Evolutionary conservation across 2,113 vertebrate genomes (phyloP).

Genomic region (Heterotis niloticus): DNA sequence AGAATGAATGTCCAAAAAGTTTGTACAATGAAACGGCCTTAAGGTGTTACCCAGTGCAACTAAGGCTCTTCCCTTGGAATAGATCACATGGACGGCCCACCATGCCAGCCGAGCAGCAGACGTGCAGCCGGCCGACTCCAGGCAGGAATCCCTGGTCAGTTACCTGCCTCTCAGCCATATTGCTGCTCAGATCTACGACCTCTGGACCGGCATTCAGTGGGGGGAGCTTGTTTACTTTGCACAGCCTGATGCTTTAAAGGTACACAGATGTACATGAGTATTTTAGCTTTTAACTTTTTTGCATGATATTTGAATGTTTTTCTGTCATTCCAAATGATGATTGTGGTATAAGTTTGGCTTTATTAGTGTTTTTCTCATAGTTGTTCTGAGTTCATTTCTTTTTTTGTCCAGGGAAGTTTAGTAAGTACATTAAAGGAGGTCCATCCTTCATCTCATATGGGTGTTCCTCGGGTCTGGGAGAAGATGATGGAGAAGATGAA

Average conservation of each 20-base stretch:
- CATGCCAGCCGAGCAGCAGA: slow-evolving; percentile 69
- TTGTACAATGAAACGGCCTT: neutral
- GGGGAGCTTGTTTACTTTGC: slow-evolving; percentile 82
- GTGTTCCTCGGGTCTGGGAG: slow-evolving; percentile 85
- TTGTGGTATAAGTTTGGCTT: neutral
- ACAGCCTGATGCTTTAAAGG: slow-evolving; percentile 84
- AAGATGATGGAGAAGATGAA: slow-evolving; percentile 88
- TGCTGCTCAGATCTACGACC: slow-evolving; percentile 81
- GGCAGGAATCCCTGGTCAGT: slow-evolving; percentile 78
- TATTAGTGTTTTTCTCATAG: neutral
- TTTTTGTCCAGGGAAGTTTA: slow-evolving; percentile 68
- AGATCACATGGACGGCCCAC: slow-evolving; percentile 83
- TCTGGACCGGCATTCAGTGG: slow-evolving; percentile 83
- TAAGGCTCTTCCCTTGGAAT: slow-evolving; percentile 21
- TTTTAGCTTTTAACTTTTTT: neutral
- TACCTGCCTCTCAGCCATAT: slow-evolving; percentile 86
- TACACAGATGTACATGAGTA: slow-evolving; percentile 36
- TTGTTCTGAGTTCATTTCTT: neutral
- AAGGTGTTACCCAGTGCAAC: neutral
- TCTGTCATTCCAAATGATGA: neutral
- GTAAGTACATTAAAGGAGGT: slow-evolving; percentile 71
- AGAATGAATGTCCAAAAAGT: neutral
- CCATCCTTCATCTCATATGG: slow-evolving; percentile 78
- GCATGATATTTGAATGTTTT: neutral
- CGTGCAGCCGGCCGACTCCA: slow-evolving; percentile 73